phyloP scores from a whole-genome alignment of 2,888 invertebrate species.

The Ennomos erosarius region DNA sequence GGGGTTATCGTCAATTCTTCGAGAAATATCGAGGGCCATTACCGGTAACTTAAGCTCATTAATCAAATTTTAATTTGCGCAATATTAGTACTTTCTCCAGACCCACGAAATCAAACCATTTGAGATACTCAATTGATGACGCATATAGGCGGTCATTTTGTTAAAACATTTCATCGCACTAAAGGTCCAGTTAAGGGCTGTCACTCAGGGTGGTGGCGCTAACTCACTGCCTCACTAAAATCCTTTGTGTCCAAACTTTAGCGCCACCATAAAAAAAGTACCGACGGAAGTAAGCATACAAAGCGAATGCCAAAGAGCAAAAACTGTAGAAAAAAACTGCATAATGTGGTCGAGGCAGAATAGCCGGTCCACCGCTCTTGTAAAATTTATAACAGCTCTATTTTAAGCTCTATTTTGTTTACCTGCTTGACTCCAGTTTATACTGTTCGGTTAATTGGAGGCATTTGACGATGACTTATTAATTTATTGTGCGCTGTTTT shows the following conservation, averaged over 20 bases:
- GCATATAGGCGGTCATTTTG: slow-evolving; percentile 37
- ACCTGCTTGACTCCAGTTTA: slow-evolving; percentile 79
- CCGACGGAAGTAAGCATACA: slow-evolving; percentile 82
- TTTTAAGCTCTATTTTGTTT: slow-evolving; percentile 84
- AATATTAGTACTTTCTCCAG: no score
- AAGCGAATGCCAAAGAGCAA: slow-evolving; percentile 80
- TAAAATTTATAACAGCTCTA: slow-evolving; percentile 85
- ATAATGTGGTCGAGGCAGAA: slow-evolving; percentile 75
- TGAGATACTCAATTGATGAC: slow-evolving; percentile 29
- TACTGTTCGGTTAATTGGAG: slow-evolving; percentile 80
- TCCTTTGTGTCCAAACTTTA: slow-evolving; percentile 73
- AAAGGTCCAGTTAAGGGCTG: slow-evolving; percentile 28
- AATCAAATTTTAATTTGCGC: no score
- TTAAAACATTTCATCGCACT: slow-evolving; percentile 28
- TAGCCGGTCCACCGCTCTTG: slow-evolving; percentile 73
- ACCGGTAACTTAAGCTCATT: no score
- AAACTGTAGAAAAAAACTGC: slow-evolving; percentile 77
- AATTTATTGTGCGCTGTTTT: slow-evolving; percentile 82
- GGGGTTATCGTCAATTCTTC: no score
- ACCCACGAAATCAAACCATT: no score
- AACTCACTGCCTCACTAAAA: slow-evolving; percentile 54
- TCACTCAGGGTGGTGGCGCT: slow-evolving; percentile 61
- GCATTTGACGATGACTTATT: slow-evolving; percentile 83
- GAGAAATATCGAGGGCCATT: slow-evolving; percentile 6
- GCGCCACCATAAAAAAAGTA: slow-evolving; percentile 79